Conservation (phyloP, 2,888 invertebrate genomes). For the Chelonus formosanus region DNA sequence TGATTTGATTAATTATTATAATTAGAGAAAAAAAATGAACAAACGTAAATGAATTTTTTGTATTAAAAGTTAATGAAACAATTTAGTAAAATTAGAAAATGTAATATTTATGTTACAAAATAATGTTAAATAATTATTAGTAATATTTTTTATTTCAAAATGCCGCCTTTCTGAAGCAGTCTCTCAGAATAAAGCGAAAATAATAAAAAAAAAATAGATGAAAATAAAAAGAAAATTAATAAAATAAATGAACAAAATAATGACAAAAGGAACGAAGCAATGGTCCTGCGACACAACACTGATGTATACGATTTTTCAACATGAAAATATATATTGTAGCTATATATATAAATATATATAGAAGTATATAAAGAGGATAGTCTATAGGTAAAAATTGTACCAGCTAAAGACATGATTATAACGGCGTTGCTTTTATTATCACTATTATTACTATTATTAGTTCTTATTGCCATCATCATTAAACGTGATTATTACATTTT, state of each 20-base stretch:
- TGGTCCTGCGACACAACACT: slow-evolving; percentile 65
- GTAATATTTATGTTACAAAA: too few relatives aligned
- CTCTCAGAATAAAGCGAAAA: slow-evolving; percentile 30
- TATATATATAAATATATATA: slow-evolving; percentile 61
- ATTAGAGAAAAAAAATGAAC: too few relatives aligned
- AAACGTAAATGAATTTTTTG: too few relatives aligned
- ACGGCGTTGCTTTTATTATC: slow-evolving; percentile 26
- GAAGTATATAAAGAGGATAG: slow-evolving; percentile 47
- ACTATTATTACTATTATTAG: slow-evolving; percentile 29
- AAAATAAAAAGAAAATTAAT: slow-evolving; percentile 23
- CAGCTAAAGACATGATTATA: slow-evolving; percentile 48
- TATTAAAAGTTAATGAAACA: too few relatives aligned
- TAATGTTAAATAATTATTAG: too few relatives aligned
- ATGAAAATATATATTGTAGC: slow-evolving; percentile 65
- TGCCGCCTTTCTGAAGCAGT: slow-evolving; percentile 41
- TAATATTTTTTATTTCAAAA: neutral
- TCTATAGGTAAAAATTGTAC: slow-evolving; percentile 58
- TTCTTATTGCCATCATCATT: slow-evolving; percentile 31
- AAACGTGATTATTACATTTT: slow-evolving; percentile 43
- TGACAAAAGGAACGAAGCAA: slow-evolving; percentile 55
- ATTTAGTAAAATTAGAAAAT: too few relatives aligned
- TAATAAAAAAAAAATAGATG: slow-evolving; percentile 39
- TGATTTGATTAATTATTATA: too few relatives aligned
- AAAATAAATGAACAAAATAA: slow-evolving; percentile 38
- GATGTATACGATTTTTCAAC: slow-evolving; percentile 68